phyloP scores from a whole-genome alignment of 2,888 invertebrate genomes.

The Stenurella melanura region DNA sequence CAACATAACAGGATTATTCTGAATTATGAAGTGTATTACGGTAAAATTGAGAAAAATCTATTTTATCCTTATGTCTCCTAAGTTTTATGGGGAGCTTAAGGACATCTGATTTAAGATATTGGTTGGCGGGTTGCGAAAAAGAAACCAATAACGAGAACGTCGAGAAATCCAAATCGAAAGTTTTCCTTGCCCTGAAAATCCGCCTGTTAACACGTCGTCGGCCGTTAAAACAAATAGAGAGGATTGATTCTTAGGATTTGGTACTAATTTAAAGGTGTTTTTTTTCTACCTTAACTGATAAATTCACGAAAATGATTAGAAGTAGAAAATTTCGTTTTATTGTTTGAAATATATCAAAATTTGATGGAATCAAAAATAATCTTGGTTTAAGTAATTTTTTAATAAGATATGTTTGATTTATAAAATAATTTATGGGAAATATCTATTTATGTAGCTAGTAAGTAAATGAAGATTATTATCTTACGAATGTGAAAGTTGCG shows the following conservation, averaged over 20 bases:
- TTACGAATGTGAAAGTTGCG: too few species aligned
- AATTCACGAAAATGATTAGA: neutral
- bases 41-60: constrained; percentile 41
- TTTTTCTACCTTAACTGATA: neutral
- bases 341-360: too few species aligned
- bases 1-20: constrained; percentile 38
- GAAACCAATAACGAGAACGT: constrained; percentile 53
- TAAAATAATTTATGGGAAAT: too few species aligned
- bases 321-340: too few species aligned
- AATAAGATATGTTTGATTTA: too few species aligned
- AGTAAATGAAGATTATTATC: too few species aligned
- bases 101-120: constrained; percentile 52
- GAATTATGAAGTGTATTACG: constrained; percentile 29
- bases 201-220: constrained; percentile 39
- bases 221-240: constrained; percentile 9
- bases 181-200: constrained; percentile 46
- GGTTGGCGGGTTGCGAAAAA: constrained; percentile 42
- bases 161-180: constrained; percentile 55
- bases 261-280: neutral
- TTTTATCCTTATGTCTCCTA: constrained; percentile 35
- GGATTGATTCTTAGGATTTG: neutral
- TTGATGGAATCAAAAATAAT: too few species aligned
- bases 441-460: too few species aligned
- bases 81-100: constrained; percentile 47
- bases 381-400: too few species aligned